Base-by-base conservation (phyloP, 2,797 vertebrate species). In the Pseudochirops cupreus region DNA sequence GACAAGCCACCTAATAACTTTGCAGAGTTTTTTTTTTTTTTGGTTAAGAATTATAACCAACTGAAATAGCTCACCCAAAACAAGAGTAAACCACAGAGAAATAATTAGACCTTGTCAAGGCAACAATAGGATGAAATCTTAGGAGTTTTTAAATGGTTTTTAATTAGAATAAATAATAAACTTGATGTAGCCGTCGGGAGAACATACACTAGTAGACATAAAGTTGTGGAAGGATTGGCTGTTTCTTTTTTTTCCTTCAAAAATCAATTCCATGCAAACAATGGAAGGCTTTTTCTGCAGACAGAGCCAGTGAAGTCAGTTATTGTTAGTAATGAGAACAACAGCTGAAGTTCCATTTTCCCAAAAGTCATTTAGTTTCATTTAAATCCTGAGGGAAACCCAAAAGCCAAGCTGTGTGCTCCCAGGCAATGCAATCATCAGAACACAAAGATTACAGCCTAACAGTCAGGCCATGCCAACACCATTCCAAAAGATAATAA, bases 211-310 rank as follows among this genome's bases (percentile, higher is more conserved):
- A 46, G 10, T 39, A 46, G 39, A 46, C 74, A 57, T 57, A 82
- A 82, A 82, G 39, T 46, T 82, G 74, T 82, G 21, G 6, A 9
- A 82, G 74, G 39, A 46, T 7, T 82, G n/a, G 26, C 39, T 46
- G 39, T 93, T 94, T 91, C 39, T n/a, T 57, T 93, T 18, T 96
- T 91, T 56, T 89, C 52, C 89, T 57, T 94, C 29, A 95, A 54
- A 95, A 94, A 94, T 14, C 18, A 93, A n/a, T 10, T 93, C 21
- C 93, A 26, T 46, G 18, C 18, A 82, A 46, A 82, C 74, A 93
- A 82, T 4, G 67, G 16, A 96, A 96, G 74, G 94, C 53, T 89
- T 74, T 93, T 91, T 54, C 93, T 95, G 74, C 95, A 94, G 74
- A 82, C n/a, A 82, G 87, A 93, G 56, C 95, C 91, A 92, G 58